Evolutionary conservation across 92 coral and sea anemone species (phyloP).

Genomic region (Siderastrea radians): DNA sequence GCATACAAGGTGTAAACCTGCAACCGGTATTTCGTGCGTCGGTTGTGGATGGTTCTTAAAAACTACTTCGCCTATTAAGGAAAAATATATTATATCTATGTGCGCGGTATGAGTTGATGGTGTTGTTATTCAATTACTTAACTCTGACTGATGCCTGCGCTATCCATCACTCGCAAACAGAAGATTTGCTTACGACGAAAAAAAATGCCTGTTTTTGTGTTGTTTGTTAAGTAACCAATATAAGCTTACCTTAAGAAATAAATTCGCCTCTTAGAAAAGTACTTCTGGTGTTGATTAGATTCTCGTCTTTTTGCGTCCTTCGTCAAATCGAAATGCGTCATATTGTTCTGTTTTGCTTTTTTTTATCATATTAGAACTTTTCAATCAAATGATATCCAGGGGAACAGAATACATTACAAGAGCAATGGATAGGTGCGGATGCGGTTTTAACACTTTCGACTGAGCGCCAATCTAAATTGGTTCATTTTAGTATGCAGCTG

Average conservation of each 20-base stretch:
- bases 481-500: conserved; percentile 37
- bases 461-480: conserved; percentile 27
- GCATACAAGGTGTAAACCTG: not conserved
- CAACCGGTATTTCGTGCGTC: not conserved
- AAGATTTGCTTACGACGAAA: conserved; percentile 8
- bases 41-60: not conserved
- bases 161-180: conserved; percentile 2
- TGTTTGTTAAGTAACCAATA: conserved; percentile 37
- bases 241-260: conserved; percentile 11
- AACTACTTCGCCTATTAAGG: not conserved
- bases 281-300: not conserved
- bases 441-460: conserved; percentile 38
- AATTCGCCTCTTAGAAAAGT: not conserved
- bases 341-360: conserved; percentile 1
- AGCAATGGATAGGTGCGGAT: conserved; percentile 19
- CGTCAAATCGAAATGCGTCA: not conserved
- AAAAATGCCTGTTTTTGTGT: not conserved
- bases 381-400: conserved; percentile 24
- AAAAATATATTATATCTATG: not conserved
- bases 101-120: not conserved
- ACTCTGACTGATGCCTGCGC: conserved; percentile 9
- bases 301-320: not conserved
- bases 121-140: conserved; percentile 23
- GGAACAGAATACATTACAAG: conserved; percentile 10
- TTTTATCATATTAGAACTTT: not conserved